phyloP scores from a whole-genome alignment of 1,140 invertebrate genomes.

The Thalassaphorura encarpata region DNA sequence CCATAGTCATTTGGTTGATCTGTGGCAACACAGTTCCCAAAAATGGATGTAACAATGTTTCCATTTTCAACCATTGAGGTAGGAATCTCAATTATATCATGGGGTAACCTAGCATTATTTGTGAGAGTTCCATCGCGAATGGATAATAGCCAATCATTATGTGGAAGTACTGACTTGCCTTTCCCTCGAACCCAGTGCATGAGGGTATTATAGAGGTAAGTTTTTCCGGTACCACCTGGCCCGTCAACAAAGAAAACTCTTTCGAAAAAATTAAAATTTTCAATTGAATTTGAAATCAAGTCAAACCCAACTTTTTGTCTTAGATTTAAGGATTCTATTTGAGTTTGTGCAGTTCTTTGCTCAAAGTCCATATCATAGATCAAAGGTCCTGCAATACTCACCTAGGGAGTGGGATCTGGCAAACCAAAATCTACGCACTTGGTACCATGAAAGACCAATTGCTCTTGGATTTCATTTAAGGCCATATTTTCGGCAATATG shows the following conservation, averaged over 20 bases:
- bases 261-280: background rate
- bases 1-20: too few species aligned
- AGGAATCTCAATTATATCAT: constrained; percentile 37
- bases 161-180: background rate
- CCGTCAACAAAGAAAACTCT: background rate
- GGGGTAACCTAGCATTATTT: constrained; percentile 32
- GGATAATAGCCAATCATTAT: background rate
- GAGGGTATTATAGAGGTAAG: background rate
- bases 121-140: background rate
- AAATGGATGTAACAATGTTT: constrained; percentile 42
- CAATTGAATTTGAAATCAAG: background rate
- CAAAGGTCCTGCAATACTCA: background rate
- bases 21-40: too few species aligned
- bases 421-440: background rate
- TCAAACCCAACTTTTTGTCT: background rate
- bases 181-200: background rate
- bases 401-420: background rate
- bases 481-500: too few species aligned
- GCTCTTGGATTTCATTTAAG: background rate
- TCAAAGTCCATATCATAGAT: background rate
- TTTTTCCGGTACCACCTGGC: background rate
- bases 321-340: background rate
- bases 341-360: background rate
- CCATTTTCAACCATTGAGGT: constrained; percentile 45
- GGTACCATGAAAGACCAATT: background rate